Conservation (phyloP, 2,888 invertebrate species). For the Patella pellucida region DNA sequence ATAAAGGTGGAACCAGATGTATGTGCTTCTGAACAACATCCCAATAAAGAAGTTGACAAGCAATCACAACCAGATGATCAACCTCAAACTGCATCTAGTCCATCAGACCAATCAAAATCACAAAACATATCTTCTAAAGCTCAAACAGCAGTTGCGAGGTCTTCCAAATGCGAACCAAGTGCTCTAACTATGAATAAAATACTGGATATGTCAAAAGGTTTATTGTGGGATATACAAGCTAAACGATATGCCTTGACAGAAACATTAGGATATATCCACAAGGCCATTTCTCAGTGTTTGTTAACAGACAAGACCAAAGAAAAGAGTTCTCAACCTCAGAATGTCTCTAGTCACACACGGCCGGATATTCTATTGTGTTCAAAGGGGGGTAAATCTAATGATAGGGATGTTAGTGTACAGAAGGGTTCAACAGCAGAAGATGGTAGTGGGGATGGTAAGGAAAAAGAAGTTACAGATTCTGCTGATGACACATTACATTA, state of each 20-base stretch:
- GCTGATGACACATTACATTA: not conserved
- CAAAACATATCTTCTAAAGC: not conserved
- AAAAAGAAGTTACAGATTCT: not conserved
- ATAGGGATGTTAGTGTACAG: not conserved
- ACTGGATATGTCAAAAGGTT: slow-evolving; percentile 50
- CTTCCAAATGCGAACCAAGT: slow-evolving; percentile 12
- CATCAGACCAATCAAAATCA: not conserved
- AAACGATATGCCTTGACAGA: slow-evolving; percentile 59
- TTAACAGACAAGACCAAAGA: slow-evolving; percentile 44
- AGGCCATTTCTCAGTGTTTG: slow-evolving; percentile 59
- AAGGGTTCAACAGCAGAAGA: not conserved
- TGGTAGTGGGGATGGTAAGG: not conserved
- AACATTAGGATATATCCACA: slow-evolving; percentile 61
- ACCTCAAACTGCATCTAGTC: slow-evolving; percentile 8
- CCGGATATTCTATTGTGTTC: slow-evolving; percentile 6
- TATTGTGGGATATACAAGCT: slow-evolving; percentile 63
- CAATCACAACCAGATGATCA: not conserved
- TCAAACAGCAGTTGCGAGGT: not conserved
- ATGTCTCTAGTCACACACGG: not conserved
- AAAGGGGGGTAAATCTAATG: slow-evolving; percentile 15
- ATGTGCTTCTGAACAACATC: not conserved
- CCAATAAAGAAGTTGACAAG: not conserved
- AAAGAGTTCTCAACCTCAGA: slow-evolving; percentile 4
- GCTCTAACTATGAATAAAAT: slow-evolving; percentile 38
- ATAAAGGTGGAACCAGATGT: slow-evolving; percentile 7